phyloP scores from a whole-genome alignment of 2,888 invertebrate species.

The Tanytarsus gracilentus region DNA sequence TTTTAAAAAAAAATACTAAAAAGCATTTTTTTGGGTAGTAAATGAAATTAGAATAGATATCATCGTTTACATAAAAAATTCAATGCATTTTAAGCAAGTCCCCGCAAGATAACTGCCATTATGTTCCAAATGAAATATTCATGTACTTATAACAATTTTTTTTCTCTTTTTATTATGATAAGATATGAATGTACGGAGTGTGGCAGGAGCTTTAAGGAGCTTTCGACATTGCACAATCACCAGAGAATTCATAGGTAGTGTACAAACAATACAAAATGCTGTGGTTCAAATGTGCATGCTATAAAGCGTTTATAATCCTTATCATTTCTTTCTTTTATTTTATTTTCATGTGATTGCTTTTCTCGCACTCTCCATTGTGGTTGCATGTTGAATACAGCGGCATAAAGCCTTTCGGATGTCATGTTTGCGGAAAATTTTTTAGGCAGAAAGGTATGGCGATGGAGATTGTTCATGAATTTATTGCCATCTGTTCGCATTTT shows the following conservation, averaged over 20 bases:
- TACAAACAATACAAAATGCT: constrained; percentile 19
- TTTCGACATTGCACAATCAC: constrained; percentile 79
- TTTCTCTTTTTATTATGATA: neutral
- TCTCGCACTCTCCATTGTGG: too few species aligned
- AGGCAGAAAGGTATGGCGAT: constrained; percentile 73
- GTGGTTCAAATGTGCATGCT: neutral
- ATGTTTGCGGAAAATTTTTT: constrained; percentile 81
- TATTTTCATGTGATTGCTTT: constrained; percentile 31
- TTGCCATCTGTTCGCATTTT: too few species aligned
- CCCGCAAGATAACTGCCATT: too few species aligned
- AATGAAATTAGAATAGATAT: too few species aligned
- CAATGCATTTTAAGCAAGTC: too few species aligned
- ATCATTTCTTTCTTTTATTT: neutral
- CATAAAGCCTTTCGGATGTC: constrained; percentile 78
- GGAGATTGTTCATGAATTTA: neutral
- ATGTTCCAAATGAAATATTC: too few species aligned
- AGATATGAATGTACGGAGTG: constrained; percentile 56
- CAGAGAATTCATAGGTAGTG: constrained; percentile 55
- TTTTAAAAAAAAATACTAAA: too few species aligned
- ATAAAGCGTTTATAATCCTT: too few species aligned
- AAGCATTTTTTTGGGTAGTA: too few species aligned
- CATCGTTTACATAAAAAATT: too few species aligned
- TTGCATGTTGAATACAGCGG: constrained; percentile 49
- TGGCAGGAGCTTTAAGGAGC: constrained; percentile 74
- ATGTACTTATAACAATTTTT: neutral